Evolutionary conservation across 1,140 invertebrate genomes (phyloP).

Genomic region (Zophobas morio): DNA sequence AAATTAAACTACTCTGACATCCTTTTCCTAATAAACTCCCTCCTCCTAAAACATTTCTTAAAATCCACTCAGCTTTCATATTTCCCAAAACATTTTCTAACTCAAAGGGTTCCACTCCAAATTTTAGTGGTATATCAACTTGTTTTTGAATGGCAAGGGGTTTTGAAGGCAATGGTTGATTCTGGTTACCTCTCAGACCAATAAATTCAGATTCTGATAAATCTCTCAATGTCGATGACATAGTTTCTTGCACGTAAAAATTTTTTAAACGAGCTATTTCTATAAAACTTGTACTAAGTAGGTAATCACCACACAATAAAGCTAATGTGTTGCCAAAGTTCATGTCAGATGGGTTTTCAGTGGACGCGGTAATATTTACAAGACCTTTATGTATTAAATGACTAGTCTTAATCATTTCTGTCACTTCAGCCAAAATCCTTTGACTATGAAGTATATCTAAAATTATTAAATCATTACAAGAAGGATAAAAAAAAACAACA

Average conservation of each 20-base stretch:
- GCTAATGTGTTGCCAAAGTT: slow-evolving; percentile 96
- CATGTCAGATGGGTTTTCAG: slow-evolving; percentile 79
- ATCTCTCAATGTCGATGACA: slow-evolving; percentile 88
- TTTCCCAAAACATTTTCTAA: slow-evolving; percentile 62
- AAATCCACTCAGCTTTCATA: slow-evolving; percentile 81
- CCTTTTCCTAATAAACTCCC: slow-evolving; percentile 89
- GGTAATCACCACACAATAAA: slow-evolving; percentile 81
- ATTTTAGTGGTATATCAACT: slow-evolving; percentile 54
- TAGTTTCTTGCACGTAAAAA: slow-evolving; percentile 88
- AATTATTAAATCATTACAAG: slow-evolving; percentile 23
- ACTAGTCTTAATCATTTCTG: slow-evolving; percentile 98
- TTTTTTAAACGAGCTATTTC: slow-evolving; percentile 85
- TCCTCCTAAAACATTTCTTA: slow-evolving; percentile 84
- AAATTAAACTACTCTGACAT: slow-evolving; percentile 85
- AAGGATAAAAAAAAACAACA: neutral
- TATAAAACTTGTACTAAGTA: slow-evolving; percentile 83
- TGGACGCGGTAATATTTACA: slow-evolving; percentile 59
- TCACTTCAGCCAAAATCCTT: slow-evolving; percentile 91
- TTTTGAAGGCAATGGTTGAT: slow-evolving; percentile 79
- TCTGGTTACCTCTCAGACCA: slow-evolving; percentile 80
- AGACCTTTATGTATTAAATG: slow-evolving; percentile 92
- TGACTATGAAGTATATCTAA: slow-evolving; percentile 80
- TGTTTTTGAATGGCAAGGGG: slow-evolving; percentile 63
- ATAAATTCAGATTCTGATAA: slow-evolving; percentile 92
- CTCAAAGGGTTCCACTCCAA: slow-evolving; percentile 57